phyloP scores from a whole-genome alignment of 2,888 invertebrate species.

The Hypercompe scribonia region DNA sequence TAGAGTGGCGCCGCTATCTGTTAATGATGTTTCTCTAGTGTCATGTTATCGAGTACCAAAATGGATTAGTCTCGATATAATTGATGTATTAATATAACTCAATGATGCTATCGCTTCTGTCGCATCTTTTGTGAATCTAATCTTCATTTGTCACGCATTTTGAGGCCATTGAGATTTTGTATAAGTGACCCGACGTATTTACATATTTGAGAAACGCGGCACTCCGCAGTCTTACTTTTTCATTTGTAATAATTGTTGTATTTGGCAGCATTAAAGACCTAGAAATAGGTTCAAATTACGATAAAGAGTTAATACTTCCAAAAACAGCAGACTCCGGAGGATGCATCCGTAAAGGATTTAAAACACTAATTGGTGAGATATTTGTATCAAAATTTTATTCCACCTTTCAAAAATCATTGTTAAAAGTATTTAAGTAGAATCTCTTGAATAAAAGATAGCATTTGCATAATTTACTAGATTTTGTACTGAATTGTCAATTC shows the following conservation, averaged over 20 bases:
- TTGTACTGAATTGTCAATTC: background rate
- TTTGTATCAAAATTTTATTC: too few relatives aligned
- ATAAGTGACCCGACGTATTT: background rate
- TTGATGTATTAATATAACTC: constrained; percentile 20
- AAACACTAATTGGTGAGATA: too few relatives aligned
- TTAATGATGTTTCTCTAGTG: constrained; percentile 26
- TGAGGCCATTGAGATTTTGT: background rate
- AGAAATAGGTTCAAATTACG: too few relatives aligned
- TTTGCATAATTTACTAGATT: background rate
- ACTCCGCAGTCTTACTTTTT: too few relatives aligned
- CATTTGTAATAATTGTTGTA: too few relatives aligned
- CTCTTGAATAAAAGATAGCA: background rate
- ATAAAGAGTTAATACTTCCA: too few relatives aligned
- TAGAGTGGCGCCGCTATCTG: constrained; percentile 41
- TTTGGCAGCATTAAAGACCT: too few relatives aligned
- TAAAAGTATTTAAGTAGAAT: background rate
- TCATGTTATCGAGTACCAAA: constrained; percentile 31
- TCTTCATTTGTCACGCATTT: background rate
- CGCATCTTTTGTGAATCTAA: background rate
- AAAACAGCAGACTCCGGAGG: background rate
- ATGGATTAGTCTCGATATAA: constrained; percentile 27
- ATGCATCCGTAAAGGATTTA: too few relatives aligned
- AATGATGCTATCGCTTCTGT: background rate
- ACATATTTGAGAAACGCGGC: background rate
- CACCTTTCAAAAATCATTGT: too few relatives aligned